phyloP scores from a whole-genome alignment of 2,113 vertebrate species.

The Irena cyanogastra region DNA sequence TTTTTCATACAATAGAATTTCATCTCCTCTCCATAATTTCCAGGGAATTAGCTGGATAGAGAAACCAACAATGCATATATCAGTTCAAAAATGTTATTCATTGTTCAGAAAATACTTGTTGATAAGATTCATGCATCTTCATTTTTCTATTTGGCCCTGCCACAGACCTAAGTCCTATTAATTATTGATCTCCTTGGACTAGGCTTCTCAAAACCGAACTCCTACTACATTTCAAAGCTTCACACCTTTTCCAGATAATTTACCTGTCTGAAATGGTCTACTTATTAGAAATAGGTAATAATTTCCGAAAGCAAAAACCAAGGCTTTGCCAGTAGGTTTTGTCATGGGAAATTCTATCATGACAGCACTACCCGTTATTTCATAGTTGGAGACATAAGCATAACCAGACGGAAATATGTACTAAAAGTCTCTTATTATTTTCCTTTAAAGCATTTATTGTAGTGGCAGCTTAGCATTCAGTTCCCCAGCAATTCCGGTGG shows the following conservation, averaged over 20 bases:
- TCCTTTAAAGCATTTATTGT: neutral
- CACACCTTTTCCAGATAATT: neutral
- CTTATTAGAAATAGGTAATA: neutral
- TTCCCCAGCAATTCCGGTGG: neutral
- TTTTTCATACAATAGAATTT: neutral
- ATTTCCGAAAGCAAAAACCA: neutral
- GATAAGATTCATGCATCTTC: neutral
- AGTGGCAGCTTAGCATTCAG: neutral
- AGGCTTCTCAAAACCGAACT: conserved; percentile 27
- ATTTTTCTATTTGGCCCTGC: neutral
- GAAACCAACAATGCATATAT: neutral
- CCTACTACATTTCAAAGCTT: neutral
- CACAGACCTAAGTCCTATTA: neutral
- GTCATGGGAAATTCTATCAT: neutral
- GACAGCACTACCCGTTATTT: fast-evolving
- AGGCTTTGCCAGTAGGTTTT: neutral
- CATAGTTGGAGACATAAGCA: neutral
- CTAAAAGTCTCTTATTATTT: neutral
- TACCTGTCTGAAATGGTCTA: neutral
- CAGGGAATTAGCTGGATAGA: neutral
- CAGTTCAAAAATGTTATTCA: neutral
- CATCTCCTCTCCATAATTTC: neutral
- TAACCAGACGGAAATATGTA: neutral
- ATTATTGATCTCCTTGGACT: neutral
- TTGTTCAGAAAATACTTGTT: neutral